Evolutionary conservation across 1,140 invertebrate genomes (phyloP).

Genomic region (Lordiphosa stackelbergi): DNA sequence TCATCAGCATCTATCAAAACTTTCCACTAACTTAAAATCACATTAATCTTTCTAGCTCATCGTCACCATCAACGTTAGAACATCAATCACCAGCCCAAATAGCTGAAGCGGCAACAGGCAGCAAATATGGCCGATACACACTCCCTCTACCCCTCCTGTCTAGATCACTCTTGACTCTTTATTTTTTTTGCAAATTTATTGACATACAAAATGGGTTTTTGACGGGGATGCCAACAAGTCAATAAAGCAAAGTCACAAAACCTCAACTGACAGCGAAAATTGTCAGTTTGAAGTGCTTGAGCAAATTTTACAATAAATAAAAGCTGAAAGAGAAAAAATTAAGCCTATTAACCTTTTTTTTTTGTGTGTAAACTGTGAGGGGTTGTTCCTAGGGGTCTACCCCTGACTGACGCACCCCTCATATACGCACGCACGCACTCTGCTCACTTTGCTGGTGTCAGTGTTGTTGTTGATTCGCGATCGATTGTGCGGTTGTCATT

Average conservation of each 20-base stretch:
- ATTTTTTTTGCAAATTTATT: conserved; percentile 67
- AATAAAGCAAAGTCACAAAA: conserved; percentile 69
- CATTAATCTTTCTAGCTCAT: conserved; percentile 53
- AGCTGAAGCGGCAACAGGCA: conserved; percentile 30
- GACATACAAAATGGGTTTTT: conserved; percentile 73
- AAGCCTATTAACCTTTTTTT: conserved; percentile 73
- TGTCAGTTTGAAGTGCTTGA: conserved; percentile 73
- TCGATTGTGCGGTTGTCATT: conserved; percentile 65
- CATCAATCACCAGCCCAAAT: conserved; percentile 59
- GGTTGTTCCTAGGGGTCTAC: conserved; percentile 44
- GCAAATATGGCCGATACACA: conserved; percentile 20
- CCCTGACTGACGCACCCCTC: conserved; percentile 52
- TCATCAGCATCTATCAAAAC: conserved; percentile 36
- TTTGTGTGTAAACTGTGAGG: conserved; percentile 43
- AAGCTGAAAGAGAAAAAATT: conserved; percentile 45
- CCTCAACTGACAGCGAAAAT: conserved; percentile 48
- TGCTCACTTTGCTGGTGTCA: conserved; percentile 53
- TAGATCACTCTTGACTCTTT: conserved; percentile 6
- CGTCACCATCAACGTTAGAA: conserved; percentile 36
- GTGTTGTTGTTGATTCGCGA: conserved; percentile 22
- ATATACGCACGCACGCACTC: conserved; percentile 22
- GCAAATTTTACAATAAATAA: conserved; percentile 70
- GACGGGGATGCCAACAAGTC: conserved; percentile 59
- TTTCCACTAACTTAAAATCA: conserved; percentile 71
- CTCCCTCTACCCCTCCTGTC: conserved; percentile 7